Conservation (phyloP, 2,113 vertebrate genomes). For the Antennarius striatus region DNA sequence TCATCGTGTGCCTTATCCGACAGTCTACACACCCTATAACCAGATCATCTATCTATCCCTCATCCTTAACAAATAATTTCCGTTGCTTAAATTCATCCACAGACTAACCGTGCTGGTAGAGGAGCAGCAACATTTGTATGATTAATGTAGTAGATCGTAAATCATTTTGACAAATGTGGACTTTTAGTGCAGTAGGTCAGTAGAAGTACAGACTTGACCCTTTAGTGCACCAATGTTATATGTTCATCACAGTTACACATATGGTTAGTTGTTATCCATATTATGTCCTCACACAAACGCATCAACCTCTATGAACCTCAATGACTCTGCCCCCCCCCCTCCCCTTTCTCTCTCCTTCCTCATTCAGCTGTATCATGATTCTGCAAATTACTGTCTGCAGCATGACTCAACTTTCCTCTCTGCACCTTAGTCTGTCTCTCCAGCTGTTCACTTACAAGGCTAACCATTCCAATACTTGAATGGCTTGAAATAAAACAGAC, state of each 20-base stretch:
- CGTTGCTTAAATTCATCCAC: too few relatives aligned
- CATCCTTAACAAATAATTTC: too few relatives aligned
- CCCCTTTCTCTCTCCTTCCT: neutral
- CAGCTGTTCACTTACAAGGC: conserved; percentile 28
- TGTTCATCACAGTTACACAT: conserved; percentile 43
- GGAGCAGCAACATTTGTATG: too few relatives aligned
- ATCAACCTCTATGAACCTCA: conserved; percentile 4
- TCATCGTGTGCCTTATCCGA: too few relatives aligned
- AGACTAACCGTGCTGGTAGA: too few relatives aligned
- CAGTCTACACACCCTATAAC: too few relatives aligned
- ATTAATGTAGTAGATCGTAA: neutral
- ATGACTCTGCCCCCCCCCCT: neutral
- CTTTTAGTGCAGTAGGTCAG: too few relatives aligned
- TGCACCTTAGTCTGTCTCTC: conserved; percentile 41
- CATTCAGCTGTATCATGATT: conserved; percentile 62
- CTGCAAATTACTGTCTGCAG: conserved; percentile 71
- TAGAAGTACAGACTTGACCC: too few relatives aligned
- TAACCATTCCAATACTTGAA: conserved; percentile 19
- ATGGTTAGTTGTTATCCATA: conserved; percentile 23
- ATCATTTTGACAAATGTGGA: too few relatives aligned
- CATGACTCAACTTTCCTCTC: conserved; percentile 64
- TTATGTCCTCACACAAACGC: neutral
- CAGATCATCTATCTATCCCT: too few relatives aligned
- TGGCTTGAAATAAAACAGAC: conserved; percentile 27
- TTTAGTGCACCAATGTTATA: too few relatives aligned